Evolutionary conservation across 2,113 vertebrate genomes (phyloP), one percentile per base, ranked within the genome.

Genomic region (Etheostoma cragini): DNA sequence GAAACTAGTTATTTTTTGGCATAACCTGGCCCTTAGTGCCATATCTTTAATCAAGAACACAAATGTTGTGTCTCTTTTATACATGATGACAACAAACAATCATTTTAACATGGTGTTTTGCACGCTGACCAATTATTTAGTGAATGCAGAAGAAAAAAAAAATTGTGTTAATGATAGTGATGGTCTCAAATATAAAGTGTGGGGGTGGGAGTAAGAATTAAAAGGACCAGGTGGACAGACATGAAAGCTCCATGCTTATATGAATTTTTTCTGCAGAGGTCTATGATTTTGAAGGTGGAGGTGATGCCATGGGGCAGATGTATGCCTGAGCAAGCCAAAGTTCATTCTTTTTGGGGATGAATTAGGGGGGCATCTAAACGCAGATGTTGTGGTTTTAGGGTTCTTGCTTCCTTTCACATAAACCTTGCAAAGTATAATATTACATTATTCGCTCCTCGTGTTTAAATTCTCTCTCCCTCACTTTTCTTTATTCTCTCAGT

Each of bases 371-470:
- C 60, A 78, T 76, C 68, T 77, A 56, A 72, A 68, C 8, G 15
- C 86, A 87, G 74, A 88, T 72, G 80, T 89, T 80, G 81, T 57
- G 45, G 78, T 87, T 83, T 68, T 53, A 62, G 21, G 45, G 45
- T 49, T 49, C 56, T 67, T 76, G 67, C 79, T 85, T 77, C 47
- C 70, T 76, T 80, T 50, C n/a, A 52, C 69, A 58, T 71, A 74
- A 83, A 66, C 77, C 72, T 56, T 78, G 42, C 46, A 42, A 80
- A 67, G 56, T 73, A 42, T 78, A 73, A 73, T 45, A 66, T 86
- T 84, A 80, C 78, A 54, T 62, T 68, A 75, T 67, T 58, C 47
- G 62, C 58, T 65, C 52, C 45, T 57, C 3, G 1, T 87, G 78
- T 87, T 87, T 81, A 62, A 68, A 45, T 76, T 71, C 69, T 50